Percentiles rank a stretch among this genome's conserved stretches.
These are phyloP conservation scores for Oligia fasciuncula DNA, from an alignment of 2,888 invertebrate genomes.

Conservation along the genomic window DNA sequence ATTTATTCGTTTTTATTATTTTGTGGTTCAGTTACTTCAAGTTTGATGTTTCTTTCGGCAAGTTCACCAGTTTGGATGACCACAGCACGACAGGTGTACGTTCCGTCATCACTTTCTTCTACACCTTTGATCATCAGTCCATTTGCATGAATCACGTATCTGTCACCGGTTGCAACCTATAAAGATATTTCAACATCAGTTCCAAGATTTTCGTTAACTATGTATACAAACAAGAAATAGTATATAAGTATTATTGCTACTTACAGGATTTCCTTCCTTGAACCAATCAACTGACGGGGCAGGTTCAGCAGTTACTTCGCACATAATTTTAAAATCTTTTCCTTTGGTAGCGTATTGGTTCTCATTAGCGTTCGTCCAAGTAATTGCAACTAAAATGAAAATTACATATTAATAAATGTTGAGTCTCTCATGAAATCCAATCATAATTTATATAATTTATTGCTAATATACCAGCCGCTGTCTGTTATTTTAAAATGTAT, in stretches of 20 bases:
- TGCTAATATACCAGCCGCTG: background rate
- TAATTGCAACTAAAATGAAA: conserved; percentile 93
- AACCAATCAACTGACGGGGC: conserved; percentile 96
- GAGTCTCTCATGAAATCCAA: background rate
- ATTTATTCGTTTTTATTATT: background rate
- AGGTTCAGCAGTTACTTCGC: conserved; percentile 96
- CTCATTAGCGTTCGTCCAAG: conserved; percentile 95
- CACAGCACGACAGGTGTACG: conserved; percentile 96
- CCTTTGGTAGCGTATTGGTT: conserved; percentile 95
- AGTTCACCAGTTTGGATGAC: conserved; percentile 95
- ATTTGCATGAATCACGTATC: conserved; percentile 93
- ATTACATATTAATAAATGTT: conserved; percentile 8
- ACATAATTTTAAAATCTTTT: conserved; percentile 93
- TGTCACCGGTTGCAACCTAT: conserved; percentile 92
- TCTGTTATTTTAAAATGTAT: background rate
- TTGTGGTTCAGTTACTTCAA: conserved; percentile 90
- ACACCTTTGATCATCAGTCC: conserved; percentile 94
- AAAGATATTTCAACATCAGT: conserved; percentile 7
- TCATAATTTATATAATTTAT: background rate
- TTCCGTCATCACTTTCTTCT: conserved; percentile 95
- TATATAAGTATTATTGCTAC: conserved; percentile 48
- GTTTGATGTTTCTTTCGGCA: conserved; percentile 93
- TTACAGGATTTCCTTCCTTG: conserved; percentile 93
- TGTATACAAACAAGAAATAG: background rate
- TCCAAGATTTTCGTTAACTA: background rate